These are phyloP conservation scores for Quadriops clusia DNA, from an alignment of 2,888 invertebrate species.

Conservation along the genomic window DNA sequence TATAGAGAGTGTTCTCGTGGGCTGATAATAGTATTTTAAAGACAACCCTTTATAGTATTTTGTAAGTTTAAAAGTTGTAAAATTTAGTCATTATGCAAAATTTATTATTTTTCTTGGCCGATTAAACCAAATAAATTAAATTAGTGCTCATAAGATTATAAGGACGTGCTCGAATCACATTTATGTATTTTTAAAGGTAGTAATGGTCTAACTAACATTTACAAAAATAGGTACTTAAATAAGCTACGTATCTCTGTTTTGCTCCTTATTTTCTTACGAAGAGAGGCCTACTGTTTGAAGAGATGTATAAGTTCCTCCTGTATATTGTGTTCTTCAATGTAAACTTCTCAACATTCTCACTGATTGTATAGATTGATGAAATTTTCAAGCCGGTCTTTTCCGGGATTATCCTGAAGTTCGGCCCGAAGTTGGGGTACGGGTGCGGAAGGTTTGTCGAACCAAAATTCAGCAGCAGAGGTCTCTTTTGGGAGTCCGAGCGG, in stretches of 20 bases:
- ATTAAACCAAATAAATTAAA: conserved; percentile 9
- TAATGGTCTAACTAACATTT: conserved; percentile 24
- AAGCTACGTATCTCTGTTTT: conserved; percentile 11
- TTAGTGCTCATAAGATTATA: conserved; percentile 22
- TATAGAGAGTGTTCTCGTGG: no score
- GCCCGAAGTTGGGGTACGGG: conserved; percentile 15
- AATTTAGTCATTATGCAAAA: no score
- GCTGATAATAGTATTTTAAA: no score
- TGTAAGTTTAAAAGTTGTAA: no score
- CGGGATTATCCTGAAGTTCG: conserved; percentile 37
- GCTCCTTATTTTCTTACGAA: conserved; percentile 34
- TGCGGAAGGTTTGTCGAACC: conserved; percentile 14
- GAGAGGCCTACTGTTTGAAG: conserved; percentile 37
- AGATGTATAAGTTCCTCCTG: conserved; percentile 33
- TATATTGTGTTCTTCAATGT: conserved; percentile 28
- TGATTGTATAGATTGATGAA: conserved; percentile 39
- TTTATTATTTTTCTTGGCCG: no score
- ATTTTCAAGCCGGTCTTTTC: conserved; percentile 44
- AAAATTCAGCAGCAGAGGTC: conserved; percentile 32
- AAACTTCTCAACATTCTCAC: conserved; percentile 34
- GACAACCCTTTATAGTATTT: no score
- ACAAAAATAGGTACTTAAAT: conserved; percentile 27
- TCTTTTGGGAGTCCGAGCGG: conserved; percentile 36
- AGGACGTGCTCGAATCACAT: conserved; percentile 23
- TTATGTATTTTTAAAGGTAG: conserved; percentile 20